These are phyloP conservation scores for Meloidogyne floridensis DNA, from an alignment of 1,140 invertebrate species.

Conservation along the genomic window DNA sequence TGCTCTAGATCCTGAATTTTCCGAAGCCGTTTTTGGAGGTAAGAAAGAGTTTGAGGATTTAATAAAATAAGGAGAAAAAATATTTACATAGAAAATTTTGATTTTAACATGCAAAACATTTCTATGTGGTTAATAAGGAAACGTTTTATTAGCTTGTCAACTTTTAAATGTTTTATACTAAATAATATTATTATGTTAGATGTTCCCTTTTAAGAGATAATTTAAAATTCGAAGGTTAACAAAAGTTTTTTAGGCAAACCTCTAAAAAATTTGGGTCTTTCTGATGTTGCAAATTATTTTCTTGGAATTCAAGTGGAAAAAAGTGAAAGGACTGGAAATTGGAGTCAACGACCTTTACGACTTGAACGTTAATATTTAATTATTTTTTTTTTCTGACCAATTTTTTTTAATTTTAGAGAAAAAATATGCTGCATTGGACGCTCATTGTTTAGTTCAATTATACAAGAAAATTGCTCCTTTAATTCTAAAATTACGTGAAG, in stretches of 20 bases:
- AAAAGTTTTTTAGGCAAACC: background rate
- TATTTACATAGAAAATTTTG: too few species aligned
- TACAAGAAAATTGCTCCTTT: slow-evolving; percentile 10
- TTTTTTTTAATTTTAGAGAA: slow-evolving; percentile 24
- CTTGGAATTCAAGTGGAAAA: slow-evolving; percentile 31
- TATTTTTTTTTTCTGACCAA: background rate
- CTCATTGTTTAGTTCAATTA: slow-evolving; percentile 5
- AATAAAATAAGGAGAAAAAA: too few species aligned
- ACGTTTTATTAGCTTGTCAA: background rate
- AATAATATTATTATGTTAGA: too few species aligned
- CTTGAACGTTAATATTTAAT: slow-evolving; percentile 28
- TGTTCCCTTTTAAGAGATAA: too few species aligned
- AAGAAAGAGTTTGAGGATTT: too few species aligned
- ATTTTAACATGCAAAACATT: too few species aligned
- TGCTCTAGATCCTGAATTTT: slow-evolving; percentile 12
- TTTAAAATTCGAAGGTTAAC: too few species aligned
- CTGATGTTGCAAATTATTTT: slow-evolving; percentile 32
- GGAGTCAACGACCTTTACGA: slow-evolving; percentile 29
- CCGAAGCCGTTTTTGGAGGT: slow-evolving; percentile 14
- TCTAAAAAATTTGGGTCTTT: slow-evolving; percentile 14
- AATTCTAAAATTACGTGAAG: slow-evolving; percentile 9
- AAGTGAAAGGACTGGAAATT: slow-evolving; percentile 30
- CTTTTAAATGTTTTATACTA: background rate
- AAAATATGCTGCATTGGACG: slow-evolving; percentile 26
- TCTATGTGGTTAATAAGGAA: too few species aligned